Percentiles rank a stretch among this genome's conserved stretches.
Conservation (phyloP, 2,113 vertebrate genomes). For the Leptocoma aspasia region DNA sequence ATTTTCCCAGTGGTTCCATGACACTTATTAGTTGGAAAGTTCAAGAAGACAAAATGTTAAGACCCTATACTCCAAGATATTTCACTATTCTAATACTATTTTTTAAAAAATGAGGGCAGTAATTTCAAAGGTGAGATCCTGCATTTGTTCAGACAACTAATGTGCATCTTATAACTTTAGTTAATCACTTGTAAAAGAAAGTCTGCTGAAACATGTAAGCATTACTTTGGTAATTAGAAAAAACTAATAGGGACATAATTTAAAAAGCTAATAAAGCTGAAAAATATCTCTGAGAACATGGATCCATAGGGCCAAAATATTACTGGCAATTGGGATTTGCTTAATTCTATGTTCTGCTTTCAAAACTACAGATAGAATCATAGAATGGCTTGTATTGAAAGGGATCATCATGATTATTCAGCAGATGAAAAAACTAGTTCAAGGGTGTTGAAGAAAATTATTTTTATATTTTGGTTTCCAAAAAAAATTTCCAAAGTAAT, state of each 20-base stretch:
- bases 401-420: neutral
- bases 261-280: neutral
- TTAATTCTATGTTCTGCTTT: neutral
- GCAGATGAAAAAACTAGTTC: neutral
- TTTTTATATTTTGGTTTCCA: neutral
- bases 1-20: neutral
- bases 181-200: neutral
- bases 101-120: neutral
- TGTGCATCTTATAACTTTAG: neutral
- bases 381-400: neutral
- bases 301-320: neutral
- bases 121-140: neutral
- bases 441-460: neutral
- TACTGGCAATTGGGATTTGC: neutral
- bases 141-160: neutral
- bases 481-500: neutral
- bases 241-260: neutral
- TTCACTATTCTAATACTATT: neutral
- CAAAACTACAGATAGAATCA: neutral
- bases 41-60: neutral
- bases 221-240: neutral
- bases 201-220: neutral
- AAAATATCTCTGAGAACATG: neutral
- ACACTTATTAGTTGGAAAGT: neutral
- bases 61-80: neutral